phyloP scores from a whole-genome alignment of 2,797 vertebrate species.

The Hydrocynus forskahlii region DNA sequence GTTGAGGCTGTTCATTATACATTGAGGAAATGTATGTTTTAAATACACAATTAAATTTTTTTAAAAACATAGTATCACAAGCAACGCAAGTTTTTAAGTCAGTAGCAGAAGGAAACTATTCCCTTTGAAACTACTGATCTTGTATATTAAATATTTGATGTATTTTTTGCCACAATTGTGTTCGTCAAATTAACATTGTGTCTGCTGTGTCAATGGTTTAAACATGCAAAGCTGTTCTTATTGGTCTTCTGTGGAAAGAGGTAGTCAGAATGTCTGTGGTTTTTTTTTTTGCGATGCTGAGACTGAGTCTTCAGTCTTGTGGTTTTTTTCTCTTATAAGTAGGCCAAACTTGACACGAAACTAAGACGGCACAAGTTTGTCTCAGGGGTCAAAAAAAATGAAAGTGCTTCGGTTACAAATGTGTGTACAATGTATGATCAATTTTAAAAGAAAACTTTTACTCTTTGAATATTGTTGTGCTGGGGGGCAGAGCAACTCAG shows the following conservation, averaged over 20 bases:
- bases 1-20: no score
- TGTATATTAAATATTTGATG: not conserved
- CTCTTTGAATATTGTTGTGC: no score
- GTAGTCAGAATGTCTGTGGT: not conserved
- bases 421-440: not conserved
- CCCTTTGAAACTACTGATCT: no score
- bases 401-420: not conserved
- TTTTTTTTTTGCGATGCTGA: not conserved
- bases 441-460: not conserved
- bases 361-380: not conserved
- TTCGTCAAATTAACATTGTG: no score
- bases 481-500: no score
- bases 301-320: not conserved
- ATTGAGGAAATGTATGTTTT: no score
- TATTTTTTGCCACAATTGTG: no score
- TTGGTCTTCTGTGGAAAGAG: not conserved
- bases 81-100: no score
- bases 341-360: not conserved
- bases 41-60: no score
- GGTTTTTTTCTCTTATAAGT: not conserved
- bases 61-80: no score
- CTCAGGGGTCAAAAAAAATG: not conserved
- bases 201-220: not conserved
- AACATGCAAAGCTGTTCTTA: not conserved
- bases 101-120: no score